These are phyloP conservation scores for Trachelipus rathkii DNA, from an alignment of 1,140 invertebrate species.

Conservation along the genomic window DNA sequence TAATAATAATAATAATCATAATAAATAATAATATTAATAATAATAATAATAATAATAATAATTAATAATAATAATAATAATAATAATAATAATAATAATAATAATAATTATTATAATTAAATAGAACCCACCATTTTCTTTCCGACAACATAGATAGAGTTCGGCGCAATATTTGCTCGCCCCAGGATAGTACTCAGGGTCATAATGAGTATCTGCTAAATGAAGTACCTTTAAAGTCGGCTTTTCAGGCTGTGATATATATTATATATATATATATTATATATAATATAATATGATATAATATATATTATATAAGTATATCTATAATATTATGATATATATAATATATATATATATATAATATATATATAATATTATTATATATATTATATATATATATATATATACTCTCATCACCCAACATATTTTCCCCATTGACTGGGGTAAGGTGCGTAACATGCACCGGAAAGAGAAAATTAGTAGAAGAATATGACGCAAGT, in stretches of 20 bases:
- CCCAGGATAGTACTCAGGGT: conserved; percentile 16
- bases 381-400: conserved; percentile 54
- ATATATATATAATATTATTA: conserved; percentile 50
- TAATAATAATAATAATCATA: too few relatives aligned
- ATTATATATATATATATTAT: conserved; percentile 16
- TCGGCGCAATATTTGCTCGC: conserved; percentile 14
- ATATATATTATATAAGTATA: conserved; percentile 56
- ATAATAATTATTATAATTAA: too few relatives aligned
- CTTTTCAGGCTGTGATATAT: conserved; percentile 19
- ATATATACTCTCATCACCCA: background rate
- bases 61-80: too few relatives aligned
- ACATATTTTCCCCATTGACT: too few relatives aligned
- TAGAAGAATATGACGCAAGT: too few relatives aligned
- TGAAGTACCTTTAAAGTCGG: conserved; percentile 48
- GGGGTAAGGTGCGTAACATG: too few relatives aligned
- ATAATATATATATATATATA: conserved; percentile 54
- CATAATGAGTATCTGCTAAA: conserved; percentile 27
- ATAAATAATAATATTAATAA: too few relatives aligned
- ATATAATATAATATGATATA: conserved; percentile 48
- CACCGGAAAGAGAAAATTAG: too few relatives aligned
- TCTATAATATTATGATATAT: conserved; percentile 27
- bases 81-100: too few relatives aligned
- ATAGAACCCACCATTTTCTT: background rate
- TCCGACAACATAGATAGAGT: conserved; percentile 11
- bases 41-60: too few relatives aligned